Conservation (phyloP, 2,888 invertebrate species). For the Aspidapion aeneum region DNA sequence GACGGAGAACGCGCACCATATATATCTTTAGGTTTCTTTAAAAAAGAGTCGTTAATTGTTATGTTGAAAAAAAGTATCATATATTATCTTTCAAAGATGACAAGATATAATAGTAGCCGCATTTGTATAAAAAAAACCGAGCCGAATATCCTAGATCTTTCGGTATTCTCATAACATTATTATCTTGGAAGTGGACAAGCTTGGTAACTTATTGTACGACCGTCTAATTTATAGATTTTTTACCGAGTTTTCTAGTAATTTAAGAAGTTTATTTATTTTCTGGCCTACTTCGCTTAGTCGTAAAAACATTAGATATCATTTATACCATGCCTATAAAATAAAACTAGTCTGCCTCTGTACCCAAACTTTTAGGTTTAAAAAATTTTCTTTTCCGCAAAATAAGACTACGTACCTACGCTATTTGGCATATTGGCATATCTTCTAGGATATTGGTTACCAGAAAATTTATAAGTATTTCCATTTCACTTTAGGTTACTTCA, state of each 20-base stretch:
- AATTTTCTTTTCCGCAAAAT: too few relatives aligned
- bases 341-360: too few relatives aligned
- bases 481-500: too few relatives aligned
- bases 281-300: not conserved
- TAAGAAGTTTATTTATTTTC: not conserved
- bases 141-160: not conserved
- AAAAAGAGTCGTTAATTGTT: slow-evolving; percentile 19
- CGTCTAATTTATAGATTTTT: not conserved
- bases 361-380: too few relatives aligned
- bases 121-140: not conserved
- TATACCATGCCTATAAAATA: too few relatives aligned
- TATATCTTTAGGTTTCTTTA: not conserved
- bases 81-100: slow-evolving; percentile 22
- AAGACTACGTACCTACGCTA: too few relatives aligned
- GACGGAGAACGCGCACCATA: not conserved
- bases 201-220: not conserved
- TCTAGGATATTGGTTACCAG: too few relatives aligned
- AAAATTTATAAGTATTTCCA: too few relatives aligned
- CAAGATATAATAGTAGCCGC: slow-evolving; percentile 23
- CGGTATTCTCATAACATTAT: not conserved
- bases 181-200: not conserved
- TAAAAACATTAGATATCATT: not conserved
- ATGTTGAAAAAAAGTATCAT: slow-evolving; percentile 17
- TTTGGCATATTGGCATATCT: too few relatives aligned
- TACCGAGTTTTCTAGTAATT: not conserved